Conservation (phyloP, 1,140 invertebrate genomes). For the Drosophila arawakana region DNA sequence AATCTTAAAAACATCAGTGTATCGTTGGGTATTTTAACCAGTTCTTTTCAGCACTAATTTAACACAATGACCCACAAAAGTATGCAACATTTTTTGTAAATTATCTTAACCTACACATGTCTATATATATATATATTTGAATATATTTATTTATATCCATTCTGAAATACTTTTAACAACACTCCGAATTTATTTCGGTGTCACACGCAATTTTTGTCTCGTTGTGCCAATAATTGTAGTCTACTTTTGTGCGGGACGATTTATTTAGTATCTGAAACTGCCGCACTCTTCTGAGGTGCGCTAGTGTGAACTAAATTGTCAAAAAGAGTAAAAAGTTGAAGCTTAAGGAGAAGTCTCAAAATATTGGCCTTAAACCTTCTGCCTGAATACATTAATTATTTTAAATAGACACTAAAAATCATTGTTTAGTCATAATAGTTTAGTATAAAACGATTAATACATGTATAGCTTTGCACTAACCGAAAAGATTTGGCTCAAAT, state of each 20-base stretch:
- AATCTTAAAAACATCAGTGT: not conserved
- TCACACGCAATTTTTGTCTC: not conserved
- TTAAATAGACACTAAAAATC: conserved; percentile 31
- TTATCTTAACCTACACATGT: not conserved
- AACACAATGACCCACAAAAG: not conserved
- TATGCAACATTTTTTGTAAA: conserved; percentile 14
- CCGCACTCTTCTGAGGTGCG: conserved; percentile 8
- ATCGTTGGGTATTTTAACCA: not conserved
- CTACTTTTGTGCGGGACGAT: conserved; percentile 42
- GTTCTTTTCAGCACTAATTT: not conserved
- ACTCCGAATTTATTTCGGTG: not conserved
- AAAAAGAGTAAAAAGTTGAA: not conserved
- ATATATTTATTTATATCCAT: not conserved
- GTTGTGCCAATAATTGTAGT: conserved; percentile 5
- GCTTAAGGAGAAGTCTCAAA: conserved; percentile 15
- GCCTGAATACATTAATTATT: not conserved
- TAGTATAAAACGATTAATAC: conserved; percentile 21
- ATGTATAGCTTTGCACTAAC: not conserved
- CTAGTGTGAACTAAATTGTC: conserved; percentile 7
- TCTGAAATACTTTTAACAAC: not conserved
- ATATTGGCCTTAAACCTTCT: not conserved
- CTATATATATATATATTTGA: not conserved
- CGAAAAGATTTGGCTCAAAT: not conserved
- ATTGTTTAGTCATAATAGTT: not conserved
- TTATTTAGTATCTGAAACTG: not conserved